Conservation (phyloP, 2,113 vertebrate species). For the Aplodontia rufa region DNA sequence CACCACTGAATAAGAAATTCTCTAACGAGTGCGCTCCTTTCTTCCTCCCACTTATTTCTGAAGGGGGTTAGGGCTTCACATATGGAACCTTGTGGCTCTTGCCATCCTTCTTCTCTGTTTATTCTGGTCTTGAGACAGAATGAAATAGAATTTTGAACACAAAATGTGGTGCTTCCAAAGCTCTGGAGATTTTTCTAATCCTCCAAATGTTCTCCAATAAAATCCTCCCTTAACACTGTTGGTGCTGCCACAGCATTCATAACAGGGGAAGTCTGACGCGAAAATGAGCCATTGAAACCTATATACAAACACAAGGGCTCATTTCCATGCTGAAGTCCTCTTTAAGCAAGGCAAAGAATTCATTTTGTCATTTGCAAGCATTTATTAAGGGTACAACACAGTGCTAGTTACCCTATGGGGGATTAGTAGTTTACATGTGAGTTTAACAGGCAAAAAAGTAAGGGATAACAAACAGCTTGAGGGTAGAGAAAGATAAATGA, state of each 20-base stretch:
- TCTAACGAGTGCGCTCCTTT: neutral
- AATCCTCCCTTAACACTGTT: constrained; percentile 54
- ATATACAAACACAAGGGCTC: constrained; percentile 52
- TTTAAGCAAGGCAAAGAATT: constrained; percentile 71
- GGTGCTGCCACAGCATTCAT: constrained; percentile 61
- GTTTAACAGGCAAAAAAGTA: constrained; percentile 29
- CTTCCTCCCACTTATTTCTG: constrained; percentile 18
- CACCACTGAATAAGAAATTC: constrained; percentile 50
- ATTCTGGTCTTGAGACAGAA: constrained; percentile 73
- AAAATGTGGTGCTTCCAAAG: constrained; percentile 66
- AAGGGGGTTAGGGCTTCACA: neutral
- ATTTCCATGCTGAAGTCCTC: constrained; percentile 64
- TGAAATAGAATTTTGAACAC: constrained; percentile 67
- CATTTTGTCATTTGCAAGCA: constrained; percentile 69
- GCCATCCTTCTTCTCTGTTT: constrained; percentile 61
- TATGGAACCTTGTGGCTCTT: constrained; percentile 49
- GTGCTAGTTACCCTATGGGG: constrained; percentile 50
- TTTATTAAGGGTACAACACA: constrained; percentile 68
- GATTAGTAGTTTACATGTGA: constrained; percentile 60
- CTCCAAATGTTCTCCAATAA: constrained; percentile 67
- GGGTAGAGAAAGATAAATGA: neutral
- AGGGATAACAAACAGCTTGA: neutral
- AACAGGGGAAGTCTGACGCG: constrained; percentile 60
- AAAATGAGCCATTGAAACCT: constrained; percentile 71
- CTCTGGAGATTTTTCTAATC: constrained; percentile 59